Conservation (phyloP, 2,888 invertebrate genomes). For the Poecilus cupreus region DNA sequence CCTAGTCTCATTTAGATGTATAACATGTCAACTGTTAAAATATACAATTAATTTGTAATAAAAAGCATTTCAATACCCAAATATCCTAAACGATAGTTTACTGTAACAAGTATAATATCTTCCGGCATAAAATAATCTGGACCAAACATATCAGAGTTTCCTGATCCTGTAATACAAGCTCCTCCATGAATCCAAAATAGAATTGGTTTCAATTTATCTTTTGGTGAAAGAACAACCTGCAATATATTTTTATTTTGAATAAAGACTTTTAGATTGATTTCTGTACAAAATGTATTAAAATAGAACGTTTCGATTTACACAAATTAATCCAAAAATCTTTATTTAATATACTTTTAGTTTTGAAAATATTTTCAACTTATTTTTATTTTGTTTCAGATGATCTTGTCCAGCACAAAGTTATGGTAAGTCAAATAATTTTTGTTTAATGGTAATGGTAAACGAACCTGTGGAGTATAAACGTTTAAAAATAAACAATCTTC, state of each 20-base stretch:
- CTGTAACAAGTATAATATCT: slow-evolving; percentile 41
- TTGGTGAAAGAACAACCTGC: neutral
- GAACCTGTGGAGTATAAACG: slow-evolving; percentile 44
- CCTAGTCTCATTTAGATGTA: too few relatives aligned
- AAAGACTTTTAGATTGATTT: too few relatives aligned
- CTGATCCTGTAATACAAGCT: slow-evolving; percentile 23
- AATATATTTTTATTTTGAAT: neutral
- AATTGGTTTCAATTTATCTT: slow-evolving; percentile 31
- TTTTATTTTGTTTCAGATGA: neutral
- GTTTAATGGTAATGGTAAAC: neutral
- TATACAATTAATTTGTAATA: neutral
- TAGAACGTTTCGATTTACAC: too few relatives aligned
- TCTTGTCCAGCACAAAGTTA: too few relatives aligned
- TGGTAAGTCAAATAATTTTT: too few relatives aligned
- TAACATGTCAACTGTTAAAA: too few relatives aligned
- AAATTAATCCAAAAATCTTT: too few relatives aligned
- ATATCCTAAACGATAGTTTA: slow-evolving; percentile 45
- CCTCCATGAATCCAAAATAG: slow-evolving; percentile 51
- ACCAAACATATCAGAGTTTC: slow-evolving; percentile 4
- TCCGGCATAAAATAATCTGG: slow-evolving; percentile 31
- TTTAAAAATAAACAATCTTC: slow-evolving; percentile 49
- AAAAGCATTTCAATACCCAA: slow-evolving; percentile 17
- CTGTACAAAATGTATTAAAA: too few relatives aligned
- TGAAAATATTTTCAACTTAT: neutral
- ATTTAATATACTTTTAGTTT: too few relatives aligned